These are phyloP conservation scores for Astur gentilis DNA, from an alignment of 2,113 vertebrate genomes.

Conservation along the genomic window DNA sequence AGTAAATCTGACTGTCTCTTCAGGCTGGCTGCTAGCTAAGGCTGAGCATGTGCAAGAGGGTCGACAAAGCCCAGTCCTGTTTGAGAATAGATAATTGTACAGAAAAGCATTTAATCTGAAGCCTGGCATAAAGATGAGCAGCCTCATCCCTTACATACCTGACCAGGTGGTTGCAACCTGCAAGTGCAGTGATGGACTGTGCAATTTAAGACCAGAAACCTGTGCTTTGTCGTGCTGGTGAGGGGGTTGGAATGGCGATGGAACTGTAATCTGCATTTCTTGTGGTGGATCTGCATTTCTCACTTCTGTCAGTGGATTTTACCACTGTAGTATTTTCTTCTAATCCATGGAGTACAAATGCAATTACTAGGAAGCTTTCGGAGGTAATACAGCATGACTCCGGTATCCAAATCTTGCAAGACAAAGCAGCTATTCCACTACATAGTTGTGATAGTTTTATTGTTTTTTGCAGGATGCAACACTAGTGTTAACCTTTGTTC, in stretches of 20 bases:
- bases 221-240: too few species aligned
- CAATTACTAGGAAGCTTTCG: background rate
- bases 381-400: background rate
- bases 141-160: background rate
- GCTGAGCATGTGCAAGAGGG: background rate
- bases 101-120: background rate
- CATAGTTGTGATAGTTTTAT: background rate
- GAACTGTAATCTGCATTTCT: background rate
- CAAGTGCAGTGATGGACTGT: accelerated
- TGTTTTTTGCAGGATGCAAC: background rate
- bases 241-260: accelerated
- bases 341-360: background rate
- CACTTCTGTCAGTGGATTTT: background rate
- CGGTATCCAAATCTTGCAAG: background rate
- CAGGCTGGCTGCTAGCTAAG: background rate
- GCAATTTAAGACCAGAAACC: background rate
- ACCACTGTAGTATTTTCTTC: background rate
- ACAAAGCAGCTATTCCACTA: background rate
- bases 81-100: background rate
- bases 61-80: background rate
- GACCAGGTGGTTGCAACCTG: background rate
- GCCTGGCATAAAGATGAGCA: background rate
- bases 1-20: too few species aligned
- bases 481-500: background rate
- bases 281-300: background rate